Base-by-base conservation (phyloP, 1,140 invertebrate species). In the Plectus sambesii region DNA sequence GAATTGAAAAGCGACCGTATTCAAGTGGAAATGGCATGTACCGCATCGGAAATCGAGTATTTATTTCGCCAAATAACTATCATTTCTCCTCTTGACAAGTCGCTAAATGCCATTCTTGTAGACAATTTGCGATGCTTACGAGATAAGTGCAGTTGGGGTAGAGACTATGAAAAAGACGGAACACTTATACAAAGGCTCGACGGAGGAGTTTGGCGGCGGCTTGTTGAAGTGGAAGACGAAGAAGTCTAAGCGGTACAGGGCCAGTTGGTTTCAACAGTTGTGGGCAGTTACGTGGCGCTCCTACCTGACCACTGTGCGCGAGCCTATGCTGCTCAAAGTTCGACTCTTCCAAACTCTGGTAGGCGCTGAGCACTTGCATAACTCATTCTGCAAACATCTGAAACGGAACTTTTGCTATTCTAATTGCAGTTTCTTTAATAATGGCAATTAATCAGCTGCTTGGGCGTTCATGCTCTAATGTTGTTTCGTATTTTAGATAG, bases 311-410 rank as follows among this genome's bases (percentile, higher is more conserved):
- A 78, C 87, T 20, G 77, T 85, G 8, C 85, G 90, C 66, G 87
- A 94, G 66, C 87, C 87, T 1, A 77, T 87, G 59, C 72, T 93
- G 2, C 81, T 92, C 41, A 84, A 81, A 80, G 83, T 92, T 40
- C 76, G 85, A 56, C 68, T 90, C 41, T 66, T 90, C 8, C 89
- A 94, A 70, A 87, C 84, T 9, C 73, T 87, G 51, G 87, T 92
- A 73, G 78, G 80, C 79, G 44, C 40, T 27, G 8, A 25, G 33
- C 51, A 23, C 33, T 26, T 44, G 35, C 2, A 23, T 20, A 17
- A 6, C 24, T 33, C 4, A 43, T 46, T 15, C 23, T 55, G 38
- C 26, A 36, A 44, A 37, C 43, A 45, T 19, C 23, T 22, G 45
- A 17, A 12, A 26, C 17, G 35, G 40, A 33, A n/a, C n/a, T n/a